Base-by-base conservation (phyloP, 2,113 vertebrate species). In the Grallaria varia region DNA sequence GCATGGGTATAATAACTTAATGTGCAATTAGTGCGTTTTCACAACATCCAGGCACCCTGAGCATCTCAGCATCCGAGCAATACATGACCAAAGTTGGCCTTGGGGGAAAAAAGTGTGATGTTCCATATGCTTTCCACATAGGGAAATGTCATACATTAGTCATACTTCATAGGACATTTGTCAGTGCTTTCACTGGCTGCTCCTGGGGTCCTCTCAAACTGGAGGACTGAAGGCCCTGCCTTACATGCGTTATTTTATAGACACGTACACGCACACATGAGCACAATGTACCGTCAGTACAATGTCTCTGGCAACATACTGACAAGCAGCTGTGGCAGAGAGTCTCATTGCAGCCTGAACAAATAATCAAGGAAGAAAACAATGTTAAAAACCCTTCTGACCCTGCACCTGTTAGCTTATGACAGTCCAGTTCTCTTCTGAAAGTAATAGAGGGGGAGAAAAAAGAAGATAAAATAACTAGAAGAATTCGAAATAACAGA, bases 71-170 rank as follows among this genome's bases (percentile, higher is more conserved):
- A 24, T 75, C 60, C 14, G 79, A 67, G 33, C 18, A 75, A 15
- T 27, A 69, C 23, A 22, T 25, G 8, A 67, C 14, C 25, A 18
- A 64, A 64, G 9, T 0, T 67, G 44, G 35, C 14, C 47, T 55
- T 35, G 16, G 11, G 19, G 45, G 12, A 50, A 84, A 75, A 84
- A 47, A 52, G n/a, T 9, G 4, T 53, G 9, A 60, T 0, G 0
- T 67, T 81, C 33, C 18, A 3, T 17, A 14, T 2, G 24, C 7
- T 39, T 87, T 69, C 60, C 40, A 87, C 10, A 19, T 7, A 37
- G 60, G 59, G 84, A 73, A 66, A 88, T 20, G 21, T 30, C 31
- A 30, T 40, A 22, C 4, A n/a, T 19, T 37, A 22, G 19, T 21
- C 68, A 77, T 16, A 44, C 5, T 5, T 7, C 31, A 6, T 37